Evolutionary conservation across 2,888 invertebrate genomes (phyloP).

Genomic region (Parelbella ahira): DNA sequence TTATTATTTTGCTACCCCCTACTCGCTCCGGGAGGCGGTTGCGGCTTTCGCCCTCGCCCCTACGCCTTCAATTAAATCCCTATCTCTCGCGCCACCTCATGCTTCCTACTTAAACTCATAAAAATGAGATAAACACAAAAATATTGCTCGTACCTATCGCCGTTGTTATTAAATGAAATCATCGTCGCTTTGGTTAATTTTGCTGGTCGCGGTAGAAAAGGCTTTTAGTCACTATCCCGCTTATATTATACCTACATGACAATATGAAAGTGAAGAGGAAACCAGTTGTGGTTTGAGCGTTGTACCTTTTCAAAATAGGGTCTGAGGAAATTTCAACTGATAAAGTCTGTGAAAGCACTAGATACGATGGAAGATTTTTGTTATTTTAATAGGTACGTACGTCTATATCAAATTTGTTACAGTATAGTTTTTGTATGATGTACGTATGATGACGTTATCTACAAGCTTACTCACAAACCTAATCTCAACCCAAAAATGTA

Average conservation of each 20-base stretch:
- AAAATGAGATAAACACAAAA: constrained; percentile 73
- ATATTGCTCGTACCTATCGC: constrained; percentile 63
- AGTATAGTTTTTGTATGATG: too few relatives aligned
- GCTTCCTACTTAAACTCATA: constrained; percentile 72
- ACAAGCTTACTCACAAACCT: too few relatives aligned
- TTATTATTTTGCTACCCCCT: constrained; percentile 63
- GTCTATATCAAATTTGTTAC: too few relatives aligned
- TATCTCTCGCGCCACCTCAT: constrained; percentile 69
- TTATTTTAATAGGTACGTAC: too few relatives aligned
- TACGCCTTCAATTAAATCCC: constrained; percentile 76
- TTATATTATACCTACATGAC: too few relatives aligned
- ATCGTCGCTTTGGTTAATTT: constrained; percentile 29
- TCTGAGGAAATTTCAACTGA: too few relatives aligned
- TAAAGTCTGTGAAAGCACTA: too few relatives aligned
- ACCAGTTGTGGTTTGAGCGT: neutral
- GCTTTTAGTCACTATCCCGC: constrained; percentile 13
- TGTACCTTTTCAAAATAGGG: neutral
- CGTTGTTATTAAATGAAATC: constrained; percentile 59
- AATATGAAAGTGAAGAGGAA: constrained; percentile 1
- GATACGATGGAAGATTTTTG: too few relatives aligned
- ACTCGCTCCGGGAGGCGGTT: constrained; percentile 46
- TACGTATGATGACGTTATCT: too few relatives aligned
- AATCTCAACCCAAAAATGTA: too few relatives aligned
- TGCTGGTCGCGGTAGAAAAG: constrained; percentile 15
- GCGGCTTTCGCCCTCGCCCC: constrained; percentile 54